phyloP scores from a whole-genome alignment of 2,888 invertebrate genomes.

The Linnaemya tessellans region DNA sequence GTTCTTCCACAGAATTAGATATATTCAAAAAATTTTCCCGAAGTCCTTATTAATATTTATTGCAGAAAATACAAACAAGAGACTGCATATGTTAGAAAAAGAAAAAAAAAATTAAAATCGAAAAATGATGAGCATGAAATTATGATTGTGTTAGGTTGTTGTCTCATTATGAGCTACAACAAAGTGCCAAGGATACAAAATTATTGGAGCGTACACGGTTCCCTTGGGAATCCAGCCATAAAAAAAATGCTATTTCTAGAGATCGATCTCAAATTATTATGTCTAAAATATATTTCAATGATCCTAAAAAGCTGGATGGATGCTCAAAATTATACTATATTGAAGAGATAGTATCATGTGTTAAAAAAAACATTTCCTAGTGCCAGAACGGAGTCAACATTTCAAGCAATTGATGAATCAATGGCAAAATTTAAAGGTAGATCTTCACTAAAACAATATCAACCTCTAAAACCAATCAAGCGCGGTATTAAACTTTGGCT shows the following conservation, averaged over 20 bases:
- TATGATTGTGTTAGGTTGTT: not conserved
- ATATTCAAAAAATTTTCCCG: not conserved
- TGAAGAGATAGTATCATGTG: no score
- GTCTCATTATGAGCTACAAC: not conserved
- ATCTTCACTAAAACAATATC: not conserved
- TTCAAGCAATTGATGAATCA: not conserved
- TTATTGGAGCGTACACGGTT: no score
- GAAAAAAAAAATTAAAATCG: not conserved
- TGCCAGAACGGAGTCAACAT: no score
- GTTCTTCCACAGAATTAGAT: no score
- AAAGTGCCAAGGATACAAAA: no score
- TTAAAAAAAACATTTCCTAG: no score
- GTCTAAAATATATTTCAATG: no score
- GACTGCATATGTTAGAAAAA: no score
- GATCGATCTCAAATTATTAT: no score
- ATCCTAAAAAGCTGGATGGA: no score
- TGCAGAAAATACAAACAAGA: not conserved
- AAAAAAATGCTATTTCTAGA: not conserved
- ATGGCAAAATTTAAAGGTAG: not conserved
- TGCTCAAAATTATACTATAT: no score
- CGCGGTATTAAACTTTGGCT: not conserved
- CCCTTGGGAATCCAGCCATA: no score
- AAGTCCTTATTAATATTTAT: not conserved
- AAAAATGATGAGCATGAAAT: not conserved
- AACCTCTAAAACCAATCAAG: slow-evolving; percentile 12